phyloP scores from a whole-genome alignment of 2,797 vertebrate genomes.

The Malacoraja senta region DNA sequence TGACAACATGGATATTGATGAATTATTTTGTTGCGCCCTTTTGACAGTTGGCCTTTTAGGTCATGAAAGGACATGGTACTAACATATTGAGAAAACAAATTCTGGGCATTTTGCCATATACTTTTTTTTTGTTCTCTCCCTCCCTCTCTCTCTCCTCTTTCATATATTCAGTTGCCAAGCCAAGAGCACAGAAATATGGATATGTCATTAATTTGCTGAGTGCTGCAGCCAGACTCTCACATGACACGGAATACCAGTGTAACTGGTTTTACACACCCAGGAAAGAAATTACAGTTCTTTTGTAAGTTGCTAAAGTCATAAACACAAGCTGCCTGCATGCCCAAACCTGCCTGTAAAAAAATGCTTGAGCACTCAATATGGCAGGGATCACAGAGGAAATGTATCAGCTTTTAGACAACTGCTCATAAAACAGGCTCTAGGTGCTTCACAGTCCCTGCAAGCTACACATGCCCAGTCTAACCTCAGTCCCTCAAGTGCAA shows the following conservation, averaged over 20 bases:
- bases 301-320: conserved; percentile 46
- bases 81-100: neutral
- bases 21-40: conserved; percentile 29
- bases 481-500: conserved; percentile 35
- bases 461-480: conserved; percentile 39
- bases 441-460: conserved; percentile 13
- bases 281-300: conserved; percentile 56
- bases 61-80: neutral
- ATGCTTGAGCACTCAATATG: conserved; percentile 37
- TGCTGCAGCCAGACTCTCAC: conserved; percentile 43
- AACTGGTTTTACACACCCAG: conserved; percentile 66
- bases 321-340: conserved; percentile 51
- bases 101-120: conserved; percentile 36
- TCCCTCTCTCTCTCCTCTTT: neutral
- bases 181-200: conserved; percentile 41
- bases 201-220: conserved; percentile 41
- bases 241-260: conserved; percentile 44
- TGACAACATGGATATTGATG: neutral
- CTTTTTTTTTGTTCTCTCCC: neutral
- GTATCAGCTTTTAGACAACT: conserved; percentile 35
- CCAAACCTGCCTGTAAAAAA: conserved; percentile 52
- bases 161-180: conserved; percentile 42
- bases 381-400: conserved; percentile 43
- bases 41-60: conserved; percentile 12
- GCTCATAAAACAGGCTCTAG: conserved; percentile 35